These are phyloP conservation scores for Poeciliopsis prolifica DNA, from an alignment of 2,113 vertebrate genomes.

Conservation along the genomic window DNA sequence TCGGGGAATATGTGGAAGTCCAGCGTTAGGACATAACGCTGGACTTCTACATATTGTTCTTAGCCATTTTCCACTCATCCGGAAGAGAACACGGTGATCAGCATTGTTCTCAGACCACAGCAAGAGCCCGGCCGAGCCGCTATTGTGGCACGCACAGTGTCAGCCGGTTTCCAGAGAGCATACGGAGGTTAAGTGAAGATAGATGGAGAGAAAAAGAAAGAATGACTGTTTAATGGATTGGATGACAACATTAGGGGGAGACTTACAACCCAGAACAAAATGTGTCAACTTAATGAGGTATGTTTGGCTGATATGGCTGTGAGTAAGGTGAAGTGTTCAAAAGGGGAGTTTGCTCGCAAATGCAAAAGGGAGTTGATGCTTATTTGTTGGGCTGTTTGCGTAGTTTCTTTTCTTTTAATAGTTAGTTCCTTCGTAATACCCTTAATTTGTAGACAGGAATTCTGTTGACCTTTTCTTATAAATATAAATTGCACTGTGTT, in stretches of 20 bases:
- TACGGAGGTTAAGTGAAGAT: conserved; percentile 39
- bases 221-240: conserved; percentile 47
- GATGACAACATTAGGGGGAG: conserved; percentile 30
- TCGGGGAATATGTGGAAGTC: background rate
- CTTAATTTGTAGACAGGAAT: background rate
- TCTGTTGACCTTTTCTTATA: background rate
- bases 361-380: background rate
- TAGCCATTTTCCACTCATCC: background rate
- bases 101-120: background rate
- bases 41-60: background rate
- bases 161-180: conserved; percentile 30
- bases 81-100: background rate
- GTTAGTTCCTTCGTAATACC: background rate
- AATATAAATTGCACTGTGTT: background rate
- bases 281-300: conserved; percentile 48
- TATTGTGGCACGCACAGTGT: conserved; percentile 8
- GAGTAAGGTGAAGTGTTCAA: conserved; percentile 19
- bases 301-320: conserved; percentile 28
- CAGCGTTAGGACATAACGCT: background rate
- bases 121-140: conserved; percentile 23
- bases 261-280: conserved; percentile 37
- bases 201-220: conserved; percentile 36
- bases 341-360: conserved; percentile 9
- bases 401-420: background rate
- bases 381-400: conserved; percentile 5